phyloP scores from a whole-genome alignment of 2,888 invertebrate species.

The Cosmopolites sordidus region DNA sequence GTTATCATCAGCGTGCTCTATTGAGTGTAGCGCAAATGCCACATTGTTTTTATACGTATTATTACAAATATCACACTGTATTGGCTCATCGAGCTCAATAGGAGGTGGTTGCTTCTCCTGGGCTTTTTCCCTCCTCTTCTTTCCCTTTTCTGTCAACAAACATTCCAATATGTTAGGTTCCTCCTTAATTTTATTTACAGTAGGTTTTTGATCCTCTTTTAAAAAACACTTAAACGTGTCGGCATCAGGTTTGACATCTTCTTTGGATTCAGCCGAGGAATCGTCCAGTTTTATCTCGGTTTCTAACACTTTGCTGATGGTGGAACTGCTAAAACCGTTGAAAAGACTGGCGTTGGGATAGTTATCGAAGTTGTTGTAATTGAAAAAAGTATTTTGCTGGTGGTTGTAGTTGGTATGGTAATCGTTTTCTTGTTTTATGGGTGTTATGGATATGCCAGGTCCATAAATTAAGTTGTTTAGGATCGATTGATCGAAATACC shows the following conservation, averaged over 20 bases:
- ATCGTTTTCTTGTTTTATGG: constrained; percentile 22
- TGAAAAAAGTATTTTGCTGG: constrained; percentile 5
- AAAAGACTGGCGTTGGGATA: constrained; percentile 14
- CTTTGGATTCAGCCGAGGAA: neutral
- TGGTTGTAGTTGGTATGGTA: neutral
- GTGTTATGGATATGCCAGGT: constrained; percentile 31
- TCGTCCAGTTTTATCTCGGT: constrained; percentile 17
- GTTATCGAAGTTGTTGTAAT: constrained; percentile 17
- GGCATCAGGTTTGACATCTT: constrained; percentile 7
- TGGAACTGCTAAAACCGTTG: constrained; percentile 20
- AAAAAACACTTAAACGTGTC: neutral
- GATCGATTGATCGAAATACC: constrained; percentile 32
- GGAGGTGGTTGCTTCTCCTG: constrained; percentile 25
- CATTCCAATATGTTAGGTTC: constrained; percentile 30
- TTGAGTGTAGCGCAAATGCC: constrained; percentile 41
- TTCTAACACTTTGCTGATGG: constrained; percentile 16
- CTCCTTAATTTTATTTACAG: constrained; percentile 8
- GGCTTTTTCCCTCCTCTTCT: constrained; percentile 22
- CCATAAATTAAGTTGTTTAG: constrained; percentile 35
- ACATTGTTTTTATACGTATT: constrained; percentile 40
- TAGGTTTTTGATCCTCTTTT: too few species aligned
- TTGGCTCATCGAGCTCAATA: constrained; percentile 40
- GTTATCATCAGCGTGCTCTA: constrained; percentile 37
- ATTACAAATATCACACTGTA: constrained; percentile 42
- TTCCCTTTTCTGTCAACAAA: constrained; percentile 16